phyloP scores from a whole-genome alignment of 2,888 invertebrate species.

The Eupithecia subfuscata region DNA sequence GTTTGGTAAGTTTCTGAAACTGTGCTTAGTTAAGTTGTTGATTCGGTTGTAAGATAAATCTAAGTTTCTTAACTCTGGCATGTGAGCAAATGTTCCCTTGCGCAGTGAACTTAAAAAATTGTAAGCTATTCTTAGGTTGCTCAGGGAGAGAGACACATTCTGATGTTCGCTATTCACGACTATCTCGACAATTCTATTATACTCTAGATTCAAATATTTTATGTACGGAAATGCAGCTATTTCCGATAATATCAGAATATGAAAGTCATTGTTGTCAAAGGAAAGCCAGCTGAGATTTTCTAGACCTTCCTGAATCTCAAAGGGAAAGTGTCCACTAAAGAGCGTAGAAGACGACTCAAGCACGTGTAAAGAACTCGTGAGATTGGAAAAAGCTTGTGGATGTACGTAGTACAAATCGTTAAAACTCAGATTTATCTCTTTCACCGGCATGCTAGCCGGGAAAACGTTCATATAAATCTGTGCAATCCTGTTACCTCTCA shows the following conservation, averaged over 20 bases:
- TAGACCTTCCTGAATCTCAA: constrained; percentile 89
- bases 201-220: constrained; percentile 93
- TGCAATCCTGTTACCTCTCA: constrained; percentile 93
- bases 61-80: constrained; percentile 89
- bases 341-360: constrained; percentile 94
- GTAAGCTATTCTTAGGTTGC: constrained; percentile 91
- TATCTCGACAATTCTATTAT: constrained; percentile 90
- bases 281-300: constrained; percentile 92
- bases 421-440: constrained; percentile 95
- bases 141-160: constrained; percentile 88
- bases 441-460: constrained; percentile 88
- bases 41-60: constrained; percentile 92
- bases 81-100: constrained; percentile 87
- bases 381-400: constrained; percentile 90
- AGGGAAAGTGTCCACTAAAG: constrained; percentile 90
- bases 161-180: constrained; percentile 88
- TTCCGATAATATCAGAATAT: constrained; percentile 88
- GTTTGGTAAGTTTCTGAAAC: constrained; percentile 90
- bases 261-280: constrained; percentile 94
- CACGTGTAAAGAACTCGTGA: constrained; percentile 90
- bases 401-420: constrained; percentile 94
- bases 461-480: constrained; percentile 89
- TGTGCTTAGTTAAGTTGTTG: constrained; percentile 86
- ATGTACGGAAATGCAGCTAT: constrained; percentile 87
- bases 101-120: constrained; percentile 89